phyloP scores from a whole-genome alignment of 1,140 invertebrate genomes.

The Tetramorium simillimum region DNA sequence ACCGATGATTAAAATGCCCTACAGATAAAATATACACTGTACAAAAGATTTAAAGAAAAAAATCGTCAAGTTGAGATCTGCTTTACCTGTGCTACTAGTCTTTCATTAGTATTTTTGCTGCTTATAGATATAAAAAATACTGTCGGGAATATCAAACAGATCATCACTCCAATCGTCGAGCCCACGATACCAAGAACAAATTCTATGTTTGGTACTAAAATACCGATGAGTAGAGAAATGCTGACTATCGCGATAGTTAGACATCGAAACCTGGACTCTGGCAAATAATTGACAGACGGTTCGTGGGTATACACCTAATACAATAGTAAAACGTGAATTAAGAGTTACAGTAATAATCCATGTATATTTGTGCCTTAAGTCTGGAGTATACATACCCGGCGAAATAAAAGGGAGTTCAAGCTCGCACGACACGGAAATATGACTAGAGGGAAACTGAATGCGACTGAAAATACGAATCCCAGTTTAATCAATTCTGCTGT shows the following conservation, averaged over 20 bases:
- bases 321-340: background rate
- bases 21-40: slow-evolving; percentile 55
- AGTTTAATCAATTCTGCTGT: slow-evolving; percentile 95
- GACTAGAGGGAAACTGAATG: slow-evolving; percentile 97
- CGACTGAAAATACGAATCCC: slow-evolving; percentile 97
- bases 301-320: slow-evolving; percentile 85
- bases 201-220: slow-evolving; percentile 95
- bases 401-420: slow-evolving; percentile 95
- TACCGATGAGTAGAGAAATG: slow-evolving; percentile 91
- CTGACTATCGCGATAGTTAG: slow-evolving; percentile 92
- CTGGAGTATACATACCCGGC: slow-evolving; percentile 88
- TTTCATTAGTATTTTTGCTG: slow-evolving; percentile 91
- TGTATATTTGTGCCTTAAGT: background rate
- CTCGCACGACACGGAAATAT: slow-evolving; percentile 98
- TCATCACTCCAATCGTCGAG: slow-evolving; percentile 97
- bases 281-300: slow-evolving; percentile 88
- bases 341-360: background rate
- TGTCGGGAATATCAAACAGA: slow-evolving; percentile 96
- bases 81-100: slow-evolving; percentile 89
- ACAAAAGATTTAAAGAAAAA: slow-evolving; percentile 19
- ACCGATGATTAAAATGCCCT: slow-evolving; percentile 91
- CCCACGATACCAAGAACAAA: slow-evolving; percentile 96
- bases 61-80: background rate
- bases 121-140: slow-evolving; percentile 90
- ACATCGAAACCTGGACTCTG: slow-evolving; percentile 91